Base-by-base conservation (phyloP, 2,113 vertebrate species). In the Labrus mixtus region DNA sequence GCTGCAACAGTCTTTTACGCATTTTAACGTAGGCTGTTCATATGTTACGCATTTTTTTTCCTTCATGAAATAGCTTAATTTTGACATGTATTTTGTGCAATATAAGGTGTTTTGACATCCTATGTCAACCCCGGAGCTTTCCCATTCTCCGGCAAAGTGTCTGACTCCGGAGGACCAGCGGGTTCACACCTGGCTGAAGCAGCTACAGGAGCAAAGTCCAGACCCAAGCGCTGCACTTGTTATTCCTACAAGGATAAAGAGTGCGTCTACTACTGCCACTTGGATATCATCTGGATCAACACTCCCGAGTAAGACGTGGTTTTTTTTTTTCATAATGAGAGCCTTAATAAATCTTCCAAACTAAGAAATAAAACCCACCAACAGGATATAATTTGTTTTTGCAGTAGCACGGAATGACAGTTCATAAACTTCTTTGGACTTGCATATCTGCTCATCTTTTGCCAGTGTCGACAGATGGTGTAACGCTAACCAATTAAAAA, bases 201-300 rank as follows among this genome's bases (percentile, higher is more conserved):
- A 19, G n/a, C n/a, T n/a, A 45, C 66, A 6, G 80, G 59, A 36
- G 2, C 78, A 2, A 92, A 89, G 76, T 74, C 82, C 58, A 87
- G 97, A 58, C 64, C 94, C 66, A 98, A 96, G 85, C 96, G 97
- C 83, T 98, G 97, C 90, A 98, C 97, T 76, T 98, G 97, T 71
- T 98, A 96, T 2, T 97, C 97, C 36, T 92, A 97, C 84, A 93
- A 94, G 92, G 97, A 99, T 78, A 97, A 97, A 83, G 97, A 98
- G 86, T 99, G 97, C 72, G 96, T 98, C 75, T 99, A 99, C 93
- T 99, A 97, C 94, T 99, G 97, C 81, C 97, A 98, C 90, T 89
- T 98, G 81, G 97, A 98, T 82, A 97, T 98, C 93, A 98, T 99
- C 91, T 99, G 97, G 97, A 96, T 99, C 93, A 98, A 97, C 94